These are phyloP conservation scores for Xiphophorus couchianus DNA, from an alignment of 2,113 vertebrate genomes.

Conservation along the genomic window DNA sequence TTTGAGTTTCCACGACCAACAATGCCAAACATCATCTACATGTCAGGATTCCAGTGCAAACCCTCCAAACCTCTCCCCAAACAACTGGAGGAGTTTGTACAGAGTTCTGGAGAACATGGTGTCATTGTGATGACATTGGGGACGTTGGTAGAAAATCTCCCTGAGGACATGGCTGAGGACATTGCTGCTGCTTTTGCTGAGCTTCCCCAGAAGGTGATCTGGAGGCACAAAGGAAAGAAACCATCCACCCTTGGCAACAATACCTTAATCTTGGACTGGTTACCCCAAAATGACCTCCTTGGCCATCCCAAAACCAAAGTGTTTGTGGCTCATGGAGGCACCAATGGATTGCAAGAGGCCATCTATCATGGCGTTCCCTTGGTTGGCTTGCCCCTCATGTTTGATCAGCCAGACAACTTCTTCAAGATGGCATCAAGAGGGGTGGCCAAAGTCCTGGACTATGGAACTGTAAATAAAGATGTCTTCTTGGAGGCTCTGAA, in stretches of 20 bases:
- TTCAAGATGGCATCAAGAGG: constrained; percentile 58
- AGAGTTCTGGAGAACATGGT: too few relatives aligned
- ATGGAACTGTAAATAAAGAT: constrained; percentile 56
- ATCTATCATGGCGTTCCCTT: constrained; percentile 66
- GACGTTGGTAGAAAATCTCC: constrained; percentile 30
- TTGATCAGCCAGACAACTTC: constrained; percentile 69
- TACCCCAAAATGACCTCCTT: constrained; percentile 71
- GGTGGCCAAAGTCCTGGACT: constrained; percentile 67
- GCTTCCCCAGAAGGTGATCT: constrained; percentile 69
- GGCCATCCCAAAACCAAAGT: constrained; percentile 65
- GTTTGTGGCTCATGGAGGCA: constrained; percentile 73
- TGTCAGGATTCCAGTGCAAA: constrained; percentile 21
- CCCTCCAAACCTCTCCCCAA: too few relatives aligned
- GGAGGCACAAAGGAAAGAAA: constrained; percentile 62
- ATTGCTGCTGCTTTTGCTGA: constrained; percentile 66
- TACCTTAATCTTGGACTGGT: constrained; percentile 60
- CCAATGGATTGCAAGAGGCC: constrained; percentile 71
- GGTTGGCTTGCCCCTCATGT: constrained; percentile 67
- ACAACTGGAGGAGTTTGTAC: too few relatives aligned
- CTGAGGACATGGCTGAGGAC: constrained; percentile 53
- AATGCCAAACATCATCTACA: constrained; percentile 72
- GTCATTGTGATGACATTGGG: too few relatives aligned
- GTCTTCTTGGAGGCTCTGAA: constrained; percentile 60
- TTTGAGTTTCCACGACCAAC: constrained; percentile 73
- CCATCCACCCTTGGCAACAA: constrained; percentile 65